These are phyloP conservation scores for Platygyra sinensis DNA, from an alignment of 64 coral and sea anemone species.

Conservation along the genomic window DNA sequence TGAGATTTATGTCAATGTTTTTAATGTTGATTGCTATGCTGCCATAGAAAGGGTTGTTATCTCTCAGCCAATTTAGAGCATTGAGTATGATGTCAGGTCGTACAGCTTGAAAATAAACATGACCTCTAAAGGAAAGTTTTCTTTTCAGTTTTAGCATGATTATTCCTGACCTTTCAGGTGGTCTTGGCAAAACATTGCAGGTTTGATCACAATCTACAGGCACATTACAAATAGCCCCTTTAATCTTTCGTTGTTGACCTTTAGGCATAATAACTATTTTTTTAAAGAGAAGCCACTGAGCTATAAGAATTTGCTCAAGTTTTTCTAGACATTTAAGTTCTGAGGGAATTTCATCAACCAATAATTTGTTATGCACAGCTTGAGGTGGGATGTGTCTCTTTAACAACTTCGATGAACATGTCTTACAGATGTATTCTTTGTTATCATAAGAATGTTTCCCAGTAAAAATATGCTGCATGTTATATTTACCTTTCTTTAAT, in stretches of 20 bases:
- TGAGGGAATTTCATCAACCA: constrained; percentile 47
- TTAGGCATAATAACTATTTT: no score
- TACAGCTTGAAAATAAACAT: constrained; percentile 32
- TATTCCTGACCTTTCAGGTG: neutral
- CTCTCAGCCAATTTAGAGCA: no score
- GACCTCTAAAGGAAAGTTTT: constrained; percentile 34
- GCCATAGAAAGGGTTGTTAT: no score
- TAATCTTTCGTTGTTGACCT: no score
- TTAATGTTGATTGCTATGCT: no score
- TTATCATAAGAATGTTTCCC: no score
- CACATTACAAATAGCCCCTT: no score
- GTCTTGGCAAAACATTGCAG: no score
- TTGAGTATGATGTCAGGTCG: neutral
- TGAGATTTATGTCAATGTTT: no score
- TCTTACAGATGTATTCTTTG: constrained; percentile 53
- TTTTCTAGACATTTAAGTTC: constrained; percentile 49
- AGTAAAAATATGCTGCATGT: no score
- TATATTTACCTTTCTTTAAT: constrained; percentile 15
- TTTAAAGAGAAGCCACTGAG: constrained; percentile 38
- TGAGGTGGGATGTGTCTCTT: constrained; percentile 48
- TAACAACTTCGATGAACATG: constrained; percentile 35
- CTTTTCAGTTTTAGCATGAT: constrained; percentile 1
- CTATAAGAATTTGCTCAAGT: constrained; percentile 58
- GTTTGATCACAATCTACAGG: no score
- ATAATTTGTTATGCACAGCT: constrained; percentile 38